Percentiles rank a stretch among this genome's conserved stretches.
Conservation (phyloP, 1,140 invertebrate genomes). For the Oncopeltus fasciatus region DNA sequence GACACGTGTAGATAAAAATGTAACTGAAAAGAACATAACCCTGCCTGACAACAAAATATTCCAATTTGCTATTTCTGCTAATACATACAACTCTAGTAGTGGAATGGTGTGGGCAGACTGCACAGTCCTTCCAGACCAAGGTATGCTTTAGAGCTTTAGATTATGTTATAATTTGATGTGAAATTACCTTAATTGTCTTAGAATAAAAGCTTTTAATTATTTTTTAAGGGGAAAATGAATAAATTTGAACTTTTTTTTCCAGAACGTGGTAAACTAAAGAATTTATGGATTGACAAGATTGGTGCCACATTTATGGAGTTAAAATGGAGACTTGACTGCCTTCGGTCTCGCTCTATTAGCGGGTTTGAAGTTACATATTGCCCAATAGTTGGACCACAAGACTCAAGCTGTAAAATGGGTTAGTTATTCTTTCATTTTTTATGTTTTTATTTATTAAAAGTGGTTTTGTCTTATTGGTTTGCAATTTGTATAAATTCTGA, state of each 20-base stretch:
- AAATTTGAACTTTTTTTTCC: constrained; percentile 18
- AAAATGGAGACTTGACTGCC: constrained; percentile 54
- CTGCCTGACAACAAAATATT: constrained; percentile 35
- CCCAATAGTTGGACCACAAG: constrained; percentile 39
- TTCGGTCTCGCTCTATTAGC: constrained; percentile 46
- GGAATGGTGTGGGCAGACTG: constrained; percentile 65
- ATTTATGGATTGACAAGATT: constrained; percentile 41
- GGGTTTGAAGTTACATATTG: constrained; percentile 48
- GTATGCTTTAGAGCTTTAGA: too few relatives aligned
- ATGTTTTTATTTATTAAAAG: too few relatives aligned
- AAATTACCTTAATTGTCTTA: too few relatives aligned
- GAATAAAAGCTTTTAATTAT: not conserved
- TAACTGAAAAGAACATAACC: constrained; percentile 35
- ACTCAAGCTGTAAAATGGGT: constrained; percentile 32
- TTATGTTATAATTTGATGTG: too few relatives aligned
- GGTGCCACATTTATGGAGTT: constrained; percentile 44
- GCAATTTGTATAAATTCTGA: too few relatives aligned
- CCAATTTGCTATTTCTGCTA: constrained; percentile 58
- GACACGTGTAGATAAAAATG: constrained; percentile 34
- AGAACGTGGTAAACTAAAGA: constrained; percentile 49
- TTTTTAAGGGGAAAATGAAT: too few relatives aligned
- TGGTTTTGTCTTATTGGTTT: too few relatives aligned
- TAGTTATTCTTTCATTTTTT: too few relatives aligned
- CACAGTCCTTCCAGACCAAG: constrained; percentile 50
- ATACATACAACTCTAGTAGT: constrained; percentile 43